phyloP scores from a whole-genome alignment of 2,113 vertebrate genomes.

The Calyptomena viridis region DNA sequence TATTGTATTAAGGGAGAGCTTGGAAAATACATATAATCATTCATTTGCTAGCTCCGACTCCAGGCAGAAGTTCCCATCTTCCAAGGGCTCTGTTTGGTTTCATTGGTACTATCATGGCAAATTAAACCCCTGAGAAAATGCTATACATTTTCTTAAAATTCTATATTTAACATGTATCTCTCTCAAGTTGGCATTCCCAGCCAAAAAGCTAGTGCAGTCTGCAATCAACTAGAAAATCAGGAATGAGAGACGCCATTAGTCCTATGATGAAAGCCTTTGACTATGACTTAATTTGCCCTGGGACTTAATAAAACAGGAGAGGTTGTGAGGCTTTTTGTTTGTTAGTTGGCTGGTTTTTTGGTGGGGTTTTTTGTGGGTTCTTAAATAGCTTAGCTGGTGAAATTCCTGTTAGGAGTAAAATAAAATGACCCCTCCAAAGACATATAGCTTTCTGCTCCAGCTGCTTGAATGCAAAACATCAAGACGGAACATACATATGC shows the following conservation, averaged over 20 bases:
- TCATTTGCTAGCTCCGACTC: neutral
- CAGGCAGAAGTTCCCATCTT: neutral
- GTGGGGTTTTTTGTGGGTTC: neutral
- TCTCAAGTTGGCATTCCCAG: neutral
- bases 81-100: neutral
- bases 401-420: neutral
- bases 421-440: neutral
- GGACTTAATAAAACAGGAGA: neutral
- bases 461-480: neutral
- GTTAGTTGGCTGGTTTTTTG: neutral
- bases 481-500: neutral
- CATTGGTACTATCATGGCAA: slow-evolving; percentile 21
- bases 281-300: neutral
- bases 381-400: neutral
- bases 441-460: neutral
- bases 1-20: neutral
- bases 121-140: slow-evolving; percentile 7
- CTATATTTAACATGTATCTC: neutral
- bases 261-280: fast-evolving
- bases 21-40: slow-evolving; percentile 18
- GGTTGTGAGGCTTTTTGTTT: neutral
- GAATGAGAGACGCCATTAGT: neutral
- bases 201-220: neutral
- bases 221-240: neutral
- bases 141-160: neutral